Percentiles rank a stretch among this genome's conserved stretches.
phyloP scores from a whole-genome alignment of 53 echinoderm and acorn worm genomes.

The Arbacia lixula region DNA sequence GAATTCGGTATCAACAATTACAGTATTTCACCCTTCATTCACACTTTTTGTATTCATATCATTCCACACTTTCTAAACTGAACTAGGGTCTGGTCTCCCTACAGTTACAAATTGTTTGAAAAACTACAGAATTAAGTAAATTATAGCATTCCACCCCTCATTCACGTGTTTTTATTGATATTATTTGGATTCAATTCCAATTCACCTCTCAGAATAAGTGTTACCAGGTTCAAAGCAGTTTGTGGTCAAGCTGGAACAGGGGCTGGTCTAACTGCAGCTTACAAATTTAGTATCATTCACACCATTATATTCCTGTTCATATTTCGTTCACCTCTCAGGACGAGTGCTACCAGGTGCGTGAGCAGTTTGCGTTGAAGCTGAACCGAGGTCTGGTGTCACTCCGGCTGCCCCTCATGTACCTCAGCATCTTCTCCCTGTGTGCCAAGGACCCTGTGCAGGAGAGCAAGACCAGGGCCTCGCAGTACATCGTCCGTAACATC shows the following conservation, averaged over 20 bases:
- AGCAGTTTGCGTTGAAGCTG: conserved; percentile 83
- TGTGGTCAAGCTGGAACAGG: conserved; percentile 77
- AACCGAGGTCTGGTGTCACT: conserved; percentile 82
- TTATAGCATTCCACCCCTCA: no score
- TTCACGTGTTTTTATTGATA: no score
- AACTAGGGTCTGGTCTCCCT: neutral
- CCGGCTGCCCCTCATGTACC: conserved; percentile 88
- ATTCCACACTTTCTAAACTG: no score
- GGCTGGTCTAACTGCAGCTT: conserved; percentile 67
- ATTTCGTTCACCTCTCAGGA: conserved; percentile 49
- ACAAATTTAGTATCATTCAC: neutral
- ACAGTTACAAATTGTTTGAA: no score
- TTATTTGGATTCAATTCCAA: no score
- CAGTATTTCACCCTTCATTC: no score
- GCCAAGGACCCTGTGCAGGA: conserved; percentile 94
- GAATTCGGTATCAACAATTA: no score
- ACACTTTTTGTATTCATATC: no score
- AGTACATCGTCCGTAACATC: conserved; percentile 80
- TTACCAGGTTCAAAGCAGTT: conserved; percentile 80
- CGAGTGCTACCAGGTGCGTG: conserved; percentile 96
- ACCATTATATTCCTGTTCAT: neutral
- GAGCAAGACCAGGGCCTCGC: conserved; percentile 70
- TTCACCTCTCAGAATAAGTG: conserved; percentile 87
- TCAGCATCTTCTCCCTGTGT: conserved; percentile 90
- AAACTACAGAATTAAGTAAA: no score